phyloP scores from a whole-genome alignment of 2,113 vertebrate species.

The Thermophis baileyi region DNA sequence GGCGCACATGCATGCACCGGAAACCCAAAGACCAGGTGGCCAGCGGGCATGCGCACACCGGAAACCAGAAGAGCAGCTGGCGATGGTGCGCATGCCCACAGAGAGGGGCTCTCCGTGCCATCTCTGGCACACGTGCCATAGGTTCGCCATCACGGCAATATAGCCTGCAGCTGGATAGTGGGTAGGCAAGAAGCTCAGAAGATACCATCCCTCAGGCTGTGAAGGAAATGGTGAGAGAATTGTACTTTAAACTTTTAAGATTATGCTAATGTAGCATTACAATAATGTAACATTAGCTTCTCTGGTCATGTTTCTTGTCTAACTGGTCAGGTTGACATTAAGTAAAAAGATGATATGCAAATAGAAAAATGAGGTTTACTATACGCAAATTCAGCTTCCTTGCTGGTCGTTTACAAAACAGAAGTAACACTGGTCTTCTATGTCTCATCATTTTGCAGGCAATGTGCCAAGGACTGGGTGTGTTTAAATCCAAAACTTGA shows the following conservation, averaged over 20 bases:
- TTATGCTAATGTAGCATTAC: background rate
- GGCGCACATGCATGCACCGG: too few relatives aligned
- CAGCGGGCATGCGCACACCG: too few relatives aligned
- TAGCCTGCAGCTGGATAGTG: background rate
- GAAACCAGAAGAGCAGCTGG: too few relatives aligned
- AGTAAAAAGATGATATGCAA: background rate
- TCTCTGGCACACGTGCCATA: too few relatives aligned
- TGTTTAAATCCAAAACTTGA: background rate
- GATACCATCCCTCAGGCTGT: background rate
- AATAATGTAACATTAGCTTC: background rate
- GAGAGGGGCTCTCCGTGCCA: too few relatives aligned
- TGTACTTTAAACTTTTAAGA: background rate
- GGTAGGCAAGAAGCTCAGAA: background rate
- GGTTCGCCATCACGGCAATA: background rate
- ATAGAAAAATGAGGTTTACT: background rate
- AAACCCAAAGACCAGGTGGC: too few relatives aligned
- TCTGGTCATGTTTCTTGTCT: background rate
- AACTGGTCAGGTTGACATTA: background rate
- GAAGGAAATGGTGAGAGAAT: background rate
- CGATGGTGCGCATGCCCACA: too few relatives aligned
- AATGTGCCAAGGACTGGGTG: background rate
- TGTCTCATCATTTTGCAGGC: background rate
- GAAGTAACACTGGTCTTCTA: background rate
- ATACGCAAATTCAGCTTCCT: background rate
- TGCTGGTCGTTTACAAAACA: background rate